These are phyloP conservation scores for Ctenochaetus hawaiiensis DNA, from an alignment of 2,797 vertebrate species.

Conservation along the genomic window DNA sequence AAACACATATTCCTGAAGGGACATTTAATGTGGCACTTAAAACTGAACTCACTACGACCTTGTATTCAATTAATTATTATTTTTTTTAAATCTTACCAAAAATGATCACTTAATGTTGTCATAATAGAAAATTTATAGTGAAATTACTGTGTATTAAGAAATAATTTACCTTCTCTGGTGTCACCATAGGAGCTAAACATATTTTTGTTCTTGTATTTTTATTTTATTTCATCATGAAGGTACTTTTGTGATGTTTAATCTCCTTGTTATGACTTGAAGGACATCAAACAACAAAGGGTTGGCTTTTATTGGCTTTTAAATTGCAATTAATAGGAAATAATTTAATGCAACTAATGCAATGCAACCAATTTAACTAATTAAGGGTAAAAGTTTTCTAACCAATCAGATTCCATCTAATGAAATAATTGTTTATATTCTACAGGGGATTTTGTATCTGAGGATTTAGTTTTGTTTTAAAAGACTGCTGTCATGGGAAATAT, in stretches of 20 bases:
- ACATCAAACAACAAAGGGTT: too few relatives aligned
- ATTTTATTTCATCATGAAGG: neutral
- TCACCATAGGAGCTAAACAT: neutral
- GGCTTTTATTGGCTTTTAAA: too few relatives aligned
- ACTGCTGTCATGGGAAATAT: constrained; percentile 12
- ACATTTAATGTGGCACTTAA: constrained; percentile 2
- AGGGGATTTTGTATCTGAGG: constrained; percentile 18
- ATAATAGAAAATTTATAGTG: neutral
- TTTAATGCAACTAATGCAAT: neutral
- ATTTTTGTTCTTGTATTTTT: neutral
- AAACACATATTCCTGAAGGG: constrained; percentile 21
- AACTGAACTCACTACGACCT: constrained; percentile 6
- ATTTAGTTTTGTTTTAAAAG: constrained; percentile 16
- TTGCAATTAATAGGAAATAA: too few relatives aligned
- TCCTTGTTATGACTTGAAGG: too few relatives aligned
- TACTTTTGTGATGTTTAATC: neutral
- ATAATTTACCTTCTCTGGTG: neutral
- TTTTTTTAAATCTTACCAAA: neutral
- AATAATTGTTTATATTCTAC: constrained; percentile 10
- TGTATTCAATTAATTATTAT: neutral
- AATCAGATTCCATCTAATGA: constrained; percentile 10
- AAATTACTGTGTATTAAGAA: neutral
- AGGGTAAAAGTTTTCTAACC: neutral
- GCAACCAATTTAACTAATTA: neutral
- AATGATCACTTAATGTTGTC: constrained; percentile 1